These are phyloP conservation scores for Clarias pachynema DNA, from an alignment of 2,797 vertebrate genomes.

Conservation along the genomic window DNA sequence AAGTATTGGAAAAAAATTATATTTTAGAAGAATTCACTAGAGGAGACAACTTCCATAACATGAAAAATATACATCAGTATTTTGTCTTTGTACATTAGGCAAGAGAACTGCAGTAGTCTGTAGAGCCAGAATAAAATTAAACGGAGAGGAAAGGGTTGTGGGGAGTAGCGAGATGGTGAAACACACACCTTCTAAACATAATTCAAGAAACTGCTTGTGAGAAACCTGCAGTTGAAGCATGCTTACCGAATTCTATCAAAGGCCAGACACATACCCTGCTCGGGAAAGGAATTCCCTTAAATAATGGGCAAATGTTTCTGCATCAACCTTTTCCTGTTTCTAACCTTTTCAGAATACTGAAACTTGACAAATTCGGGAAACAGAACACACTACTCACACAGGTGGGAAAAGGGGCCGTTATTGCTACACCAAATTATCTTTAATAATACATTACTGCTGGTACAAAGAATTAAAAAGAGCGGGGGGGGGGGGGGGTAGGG, in stretches of 20 bases:
- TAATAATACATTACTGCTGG: conserved; percentile 65
- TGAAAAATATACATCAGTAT: conserved; percentile 99
- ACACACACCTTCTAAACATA: conserved; percentile 65
- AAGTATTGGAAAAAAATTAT: conserved; percentile 92
- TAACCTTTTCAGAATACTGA: conserved; percentile 57
- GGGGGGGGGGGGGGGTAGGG: conserved; percentile 58
- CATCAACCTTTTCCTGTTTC: conserved; percentile 43
- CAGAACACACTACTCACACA: conserved; percentile 56
- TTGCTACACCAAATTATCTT: conserved; percentile 77
- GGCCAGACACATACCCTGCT: conserved; percentile 66
- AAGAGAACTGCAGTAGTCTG: conserved; percentile 78
- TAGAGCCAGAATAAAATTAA: conserved; percentile 73
- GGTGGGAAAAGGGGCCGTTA: conserved; percentile 61
- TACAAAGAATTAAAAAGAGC: conserved; percentile 63
- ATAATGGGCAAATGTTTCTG: conserved; percentile 30
- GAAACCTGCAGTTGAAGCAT: conserved; percentile 83
- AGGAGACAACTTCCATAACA: conserved; percentile 97
- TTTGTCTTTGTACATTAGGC: conserved; percentile 96
- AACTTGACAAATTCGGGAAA: conserved; percentile 54
- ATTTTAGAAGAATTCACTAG: conserved; percentile 99
- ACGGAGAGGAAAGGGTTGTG: conserved; percentile 65
- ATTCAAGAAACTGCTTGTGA: conserved; percentile 70
- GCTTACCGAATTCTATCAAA: conserved; percentile 82
- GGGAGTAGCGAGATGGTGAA: conserved; percentile 57
- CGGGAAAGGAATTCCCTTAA: conserved; percentile 43